Conservation (phyloP, 2,113 vertebrate species). For the Lagopus muta region DNA sequence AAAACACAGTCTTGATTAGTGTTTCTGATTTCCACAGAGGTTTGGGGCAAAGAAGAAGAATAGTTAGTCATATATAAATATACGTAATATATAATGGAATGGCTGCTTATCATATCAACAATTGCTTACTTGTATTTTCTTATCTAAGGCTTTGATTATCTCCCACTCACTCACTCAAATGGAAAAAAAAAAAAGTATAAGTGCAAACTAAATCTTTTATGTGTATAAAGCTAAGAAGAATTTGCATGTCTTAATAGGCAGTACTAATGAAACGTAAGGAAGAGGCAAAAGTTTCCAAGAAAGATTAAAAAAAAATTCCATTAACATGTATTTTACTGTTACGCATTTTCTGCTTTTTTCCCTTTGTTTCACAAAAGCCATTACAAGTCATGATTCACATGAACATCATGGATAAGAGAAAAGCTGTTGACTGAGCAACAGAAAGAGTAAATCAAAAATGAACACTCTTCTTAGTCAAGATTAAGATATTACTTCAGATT, state of each 20-base stretch:
- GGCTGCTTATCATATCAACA: neutral
- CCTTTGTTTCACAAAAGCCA: neutral
- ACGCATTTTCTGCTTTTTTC: neutral
- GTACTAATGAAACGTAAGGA: accelerated
- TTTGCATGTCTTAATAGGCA: neutral
- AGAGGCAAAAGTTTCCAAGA: neutral
- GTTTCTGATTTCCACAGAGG: neutral
- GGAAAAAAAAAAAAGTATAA: neutral
- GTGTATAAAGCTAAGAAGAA: neutral
- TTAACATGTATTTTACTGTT: neutral
- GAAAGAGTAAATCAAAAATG: neutral
- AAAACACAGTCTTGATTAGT: neutral
- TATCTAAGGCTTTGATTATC: neutral
- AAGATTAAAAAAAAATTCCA: neutral
- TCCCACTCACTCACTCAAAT: accelerated
- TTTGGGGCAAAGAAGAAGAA: neutral
- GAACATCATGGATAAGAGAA: neutral
- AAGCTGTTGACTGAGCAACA: neutral
- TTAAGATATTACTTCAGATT: slow-evolving; percentile 16
- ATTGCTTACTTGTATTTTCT: neutral
- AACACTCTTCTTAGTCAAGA: neutral
- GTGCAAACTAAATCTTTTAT: neutral
- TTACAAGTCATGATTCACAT: neutral
- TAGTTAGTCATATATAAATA: neutral
- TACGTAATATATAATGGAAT: neutral